Percentiles rank a stretch among this genome's conserved stretches.
These are phyloP conservation scores for Agrotis clavis DNA, from an alignment of 2,888 invertebrate species.

Conservation along the genomic window DNA sequence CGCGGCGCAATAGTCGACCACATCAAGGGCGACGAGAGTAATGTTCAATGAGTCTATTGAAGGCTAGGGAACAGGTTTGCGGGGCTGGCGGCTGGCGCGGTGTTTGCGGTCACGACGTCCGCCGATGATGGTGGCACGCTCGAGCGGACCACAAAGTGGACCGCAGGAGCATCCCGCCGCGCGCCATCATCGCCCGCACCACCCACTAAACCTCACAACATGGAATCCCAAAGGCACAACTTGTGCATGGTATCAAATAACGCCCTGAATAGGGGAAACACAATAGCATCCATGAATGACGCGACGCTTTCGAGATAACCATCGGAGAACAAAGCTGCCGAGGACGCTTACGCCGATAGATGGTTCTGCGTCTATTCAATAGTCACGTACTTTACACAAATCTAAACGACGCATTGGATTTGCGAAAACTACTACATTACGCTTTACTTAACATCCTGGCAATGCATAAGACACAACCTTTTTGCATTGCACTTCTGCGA, in stretches of 20 bases:
- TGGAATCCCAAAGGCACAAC: conserved; percentile 68
- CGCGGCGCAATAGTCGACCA: conserved; percentile 53
- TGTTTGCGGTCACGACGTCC: conserved; percentile 85
- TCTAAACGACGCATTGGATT: conserved; percentile 62
- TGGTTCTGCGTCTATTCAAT: conserved; percentile 74
- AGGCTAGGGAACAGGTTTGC: conserved; percentile 83
- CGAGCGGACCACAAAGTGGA: conserved; percentile 83
- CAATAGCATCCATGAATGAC: conserved; percentile 80
- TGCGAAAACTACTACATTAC: conserved; percentile 67
- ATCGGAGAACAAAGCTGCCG: conserved; percentile 71
- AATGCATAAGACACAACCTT: conserved; percentile 29
- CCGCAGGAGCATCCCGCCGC: conserved; percentile 73
- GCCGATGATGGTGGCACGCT: conserved; percentile 79
- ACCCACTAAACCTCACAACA: conserved; percentile 76
- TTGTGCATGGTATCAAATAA: conserved; percentile 76
- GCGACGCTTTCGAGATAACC: conserved; percentile 78
- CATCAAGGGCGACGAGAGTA: conserved; percentile 60
- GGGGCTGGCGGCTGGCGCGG: conserved; percentile 74
- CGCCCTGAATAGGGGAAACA: conserved; percentile 78
- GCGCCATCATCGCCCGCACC: conserved; percentile 57
- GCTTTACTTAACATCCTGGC: conserved; percentile 52
- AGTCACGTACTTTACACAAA: conserved; percentile 82
- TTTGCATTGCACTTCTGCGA: conserved; percentile 1
- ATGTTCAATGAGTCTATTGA: conserved; percentile 66
- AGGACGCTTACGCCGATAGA: conserved; percentile 69